Evolutionary conservation across 2,888 invertebrate genomes (phyloP), one percentile per base, ranked within the genome.

Genomic region (Cenopis cana): DNA sequence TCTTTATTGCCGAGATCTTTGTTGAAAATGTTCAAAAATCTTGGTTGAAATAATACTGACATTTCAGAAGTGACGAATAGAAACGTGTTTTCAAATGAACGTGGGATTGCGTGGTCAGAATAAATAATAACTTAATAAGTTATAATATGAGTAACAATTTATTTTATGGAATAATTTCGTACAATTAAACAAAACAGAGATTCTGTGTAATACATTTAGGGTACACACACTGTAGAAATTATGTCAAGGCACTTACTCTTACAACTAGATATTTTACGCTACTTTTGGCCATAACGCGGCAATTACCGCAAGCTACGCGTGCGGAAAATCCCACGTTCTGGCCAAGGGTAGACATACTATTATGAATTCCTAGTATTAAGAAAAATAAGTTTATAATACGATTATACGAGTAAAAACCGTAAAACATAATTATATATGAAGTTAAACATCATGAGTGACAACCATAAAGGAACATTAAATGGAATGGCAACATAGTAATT

Each of bases 401-500:
- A n/a, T n/a, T n/a, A n/a, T 18, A 50, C 49, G 17, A 50, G 33
- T 61, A 60, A 24, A 49, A 36, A 17, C 11, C 4, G n/a, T 33
- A 49, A n/a, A 9, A 49, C 49, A 12, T 46, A n/a, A 46, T 60
- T 54, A 52, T 36, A 64, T n/a, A 2, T 20, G n/a, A 3, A 36
- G 29, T n/a, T n/a, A 6, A 24, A 60, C 36, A 50, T 49, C 41
- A 59, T 33, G 11, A 68, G 41, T 60, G 55, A 67, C 46, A 70
- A 59, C 46, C 17, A 46, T 52, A 14, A 49, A 67, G 61, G 55
- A 72, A 68, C 61, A 56, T 62, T n/a, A 17, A n/a, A 61, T 74
- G 74, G 74, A 79, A 77, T 76, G 77, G 73, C 73, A 57, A 69
- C 57, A 56, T 52, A 56, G 18, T 60, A 74, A 10, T 24, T 24